Base-by-base conservation (phyloP, 1,140 invertebrate genomes). In the Micrasema longulum region DNA sequence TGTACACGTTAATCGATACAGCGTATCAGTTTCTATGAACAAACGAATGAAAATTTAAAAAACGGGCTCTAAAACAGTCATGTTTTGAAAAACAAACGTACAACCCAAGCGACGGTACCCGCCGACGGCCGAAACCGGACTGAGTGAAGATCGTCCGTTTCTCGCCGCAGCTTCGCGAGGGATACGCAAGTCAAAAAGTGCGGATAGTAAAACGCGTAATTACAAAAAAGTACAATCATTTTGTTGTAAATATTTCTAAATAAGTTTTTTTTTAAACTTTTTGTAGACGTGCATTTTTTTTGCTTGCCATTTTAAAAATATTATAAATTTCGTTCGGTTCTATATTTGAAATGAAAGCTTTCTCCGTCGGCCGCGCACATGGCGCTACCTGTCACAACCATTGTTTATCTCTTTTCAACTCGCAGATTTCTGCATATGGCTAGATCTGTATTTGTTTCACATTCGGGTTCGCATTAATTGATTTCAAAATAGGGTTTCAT, bases 271-370 rank as follows among this genome's bases (percentile, higher is more conserved):
- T 26, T 14, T 1, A 6, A 11, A 14, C 53, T 35, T 57, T 57
- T 57, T 31, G n/a, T 35, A 14, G 22, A 14, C 10, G 48, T 57
- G n/a, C 9, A 22, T 16, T 22, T 41, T 22, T 62, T 62, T 2
- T 12, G 23, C 18, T 55, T 55, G 20, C 2, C 23, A 43, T 62
- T 22, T 38, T 20, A n/a, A 14, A 18, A 14, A 2, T 1, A 22
- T 18, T 62, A 62, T 35, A 20, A 18, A 62, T 41, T 62, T 62
- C 16, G 23, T 22, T 62, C 23, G 64, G 48, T 67, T 38, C 64
- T 67, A 52, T 67, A 67, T 67, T 67, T 67, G 65, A 67, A 67
- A 67, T 67, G 47, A 53, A 65, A 52, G 65, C 50, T 67, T 67
- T 65, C 47, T 38, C 23, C n/a, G 20, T 35, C 50, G 20, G 47